Percentiles rank a stretch among this genome's conserved stretches.
These are phyloP conservation scores for Saccostrea cuccullata DNA, from an alignment of 1,140 invertebrate species.

Conservation along the genomic window DNA sequence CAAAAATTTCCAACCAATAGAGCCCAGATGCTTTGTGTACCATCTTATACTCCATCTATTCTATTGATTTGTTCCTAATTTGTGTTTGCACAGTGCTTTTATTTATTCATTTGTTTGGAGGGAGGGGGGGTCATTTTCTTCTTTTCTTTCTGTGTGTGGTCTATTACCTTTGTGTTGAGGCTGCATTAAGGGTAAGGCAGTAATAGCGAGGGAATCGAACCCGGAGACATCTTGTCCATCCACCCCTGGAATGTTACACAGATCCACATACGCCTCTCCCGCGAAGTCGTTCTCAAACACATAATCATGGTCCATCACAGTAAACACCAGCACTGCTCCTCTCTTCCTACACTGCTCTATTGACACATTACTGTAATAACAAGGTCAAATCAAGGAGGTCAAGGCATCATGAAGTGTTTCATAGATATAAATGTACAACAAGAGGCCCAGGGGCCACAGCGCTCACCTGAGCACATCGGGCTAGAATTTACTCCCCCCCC, in stretches of 20 bases:
- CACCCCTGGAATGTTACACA: conserved; percentile 82
- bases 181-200: conserved; percentile 93
- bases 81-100: neutral
- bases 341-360: conserved; percentile 88
- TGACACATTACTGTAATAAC: conserved; percentile 85
- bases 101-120: neutral
- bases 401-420: neutral
- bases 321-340: conserved; percentile 92
- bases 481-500: too few relatives aligned
- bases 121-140: too few relatives aligned
- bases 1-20: too few relatives aligned
- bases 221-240: conserved; percentile 81
- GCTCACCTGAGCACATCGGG: too few relatives aligned
- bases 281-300: conserved; percentile 97
- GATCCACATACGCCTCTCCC: conserved; percentile 93
- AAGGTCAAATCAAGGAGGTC: neutral
- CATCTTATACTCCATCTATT: too few relatives aligned
- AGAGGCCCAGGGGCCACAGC: too few relatives aligned
- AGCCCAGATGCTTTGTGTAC: too few relatives aligned
- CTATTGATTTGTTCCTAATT: too few relatives aligned
- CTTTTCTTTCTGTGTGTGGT: too few relatives aligned
- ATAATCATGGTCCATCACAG: conserved; percentile 98
- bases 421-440: neutral
- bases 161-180: conserved; percentile 83
- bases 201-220: conserved; percentile 85